Evolutionary conservation across 2,888 invertebrate genomes (phyloP).

Genomic region (Lepidochitona cinerea): DNA sequence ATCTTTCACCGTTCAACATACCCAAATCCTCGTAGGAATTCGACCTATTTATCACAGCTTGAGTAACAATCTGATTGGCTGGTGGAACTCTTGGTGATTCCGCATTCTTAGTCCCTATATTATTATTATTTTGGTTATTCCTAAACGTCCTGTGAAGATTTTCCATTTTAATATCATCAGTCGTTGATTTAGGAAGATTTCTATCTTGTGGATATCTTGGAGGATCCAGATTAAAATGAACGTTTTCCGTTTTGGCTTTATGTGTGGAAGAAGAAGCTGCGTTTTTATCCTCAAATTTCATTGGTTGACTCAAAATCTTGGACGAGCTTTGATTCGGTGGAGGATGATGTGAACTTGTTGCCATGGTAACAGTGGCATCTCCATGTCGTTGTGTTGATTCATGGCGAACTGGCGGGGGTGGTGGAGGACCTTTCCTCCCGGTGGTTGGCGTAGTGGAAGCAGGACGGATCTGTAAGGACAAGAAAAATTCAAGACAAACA

Average conservation of each 20-base stretch:
- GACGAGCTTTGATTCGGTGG: background rate
- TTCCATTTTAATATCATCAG: background rate
- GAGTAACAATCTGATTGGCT: background rate
- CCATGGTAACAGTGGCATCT: background rate
- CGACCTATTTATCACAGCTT: background rate
- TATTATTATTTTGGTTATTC: background rate
- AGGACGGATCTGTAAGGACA: too few species aligned
- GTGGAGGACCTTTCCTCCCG: background rate
- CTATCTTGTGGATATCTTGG: background rate
- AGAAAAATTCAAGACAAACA: too few species aligned
- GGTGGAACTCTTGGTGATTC: background rate
- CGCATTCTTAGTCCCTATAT: background rate
- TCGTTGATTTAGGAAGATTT: background rate
- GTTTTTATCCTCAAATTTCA: background rate
- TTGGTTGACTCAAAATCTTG: background rate
- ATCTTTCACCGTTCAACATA: background rate
- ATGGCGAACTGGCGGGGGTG: background rate
- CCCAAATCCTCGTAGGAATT: background rate
- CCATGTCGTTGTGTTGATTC: background rate
- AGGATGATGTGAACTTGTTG: background rate
- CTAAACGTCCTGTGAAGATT: background rate
- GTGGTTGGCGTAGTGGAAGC: too few species aligned
- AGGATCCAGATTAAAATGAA: background rate
- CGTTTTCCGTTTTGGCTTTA: background rate
- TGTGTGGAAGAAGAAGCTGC: background rate